Base-by-base conservation (phyloP, 2,113 vertebrate species). In the Dicrurus megarhynchus region DNA sequence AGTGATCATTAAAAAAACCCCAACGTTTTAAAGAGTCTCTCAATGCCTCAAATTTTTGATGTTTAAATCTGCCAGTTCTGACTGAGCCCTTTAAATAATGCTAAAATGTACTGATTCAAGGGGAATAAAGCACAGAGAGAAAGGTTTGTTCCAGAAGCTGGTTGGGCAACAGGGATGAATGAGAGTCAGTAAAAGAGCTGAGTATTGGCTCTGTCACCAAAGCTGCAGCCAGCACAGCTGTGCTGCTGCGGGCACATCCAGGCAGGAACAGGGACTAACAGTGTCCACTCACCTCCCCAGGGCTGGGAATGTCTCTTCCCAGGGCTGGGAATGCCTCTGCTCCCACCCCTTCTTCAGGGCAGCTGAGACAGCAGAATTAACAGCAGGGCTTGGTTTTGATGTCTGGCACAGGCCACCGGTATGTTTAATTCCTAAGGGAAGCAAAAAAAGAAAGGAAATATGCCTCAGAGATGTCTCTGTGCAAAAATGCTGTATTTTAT, bases 211-310 rank as follows among this genome's bases (percentile, higher is more conserved):
- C 41, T 74, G 84, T 61, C 1, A 1, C 32, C 74, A 55, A 6
- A 68, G 53, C 74, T 84, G 37, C 57, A 64, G 81, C 49, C 92
- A 89, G 12, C 53, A 60, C 90, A 97, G 95, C 92, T 91, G 87
- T 39, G 69, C 73, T 68, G 73, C 53, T 37, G 32, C 35, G 22
- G 70, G 50, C 41, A 37, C 28, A 89, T 50, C 17, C 39, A 65
- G 6, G 57, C 82, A 59, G 50, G 24, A 39, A 20, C 24, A 42
- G 55, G 67, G 41, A 47, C 39, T 13, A 11, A 7, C 27, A 63
- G 35, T 17, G 44, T 10, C 22, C 8, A 8, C 6, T 11, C n/a
- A 53, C 44, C 37, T 41, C 39, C 69, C 77, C 56, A 41, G 71
- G 56, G 60, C 47, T 50, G 64, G 61, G 17, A 85, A 73, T 35